Percentiles rank a stretch among this genome's conserved stretches.
Conservation (phyloP, 2,888 invertebrate species). For the Aradus depressus region DNA sequence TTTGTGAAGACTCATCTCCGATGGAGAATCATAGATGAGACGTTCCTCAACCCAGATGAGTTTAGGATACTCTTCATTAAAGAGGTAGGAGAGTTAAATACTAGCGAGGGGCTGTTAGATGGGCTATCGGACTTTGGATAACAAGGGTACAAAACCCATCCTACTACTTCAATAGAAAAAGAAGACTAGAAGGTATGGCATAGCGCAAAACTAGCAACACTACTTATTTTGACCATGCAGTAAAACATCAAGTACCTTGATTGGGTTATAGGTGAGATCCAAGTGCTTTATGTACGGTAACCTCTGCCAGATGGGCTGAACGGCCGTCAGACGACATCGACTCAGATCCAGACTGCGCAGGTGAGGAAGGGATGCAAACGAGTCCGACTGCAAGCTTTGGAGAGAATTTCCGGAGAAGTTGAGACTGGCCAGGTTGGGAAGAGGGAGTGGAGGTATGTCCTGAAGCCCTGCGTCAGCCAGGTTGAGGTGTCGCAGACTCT, state of each 20-base stretch:
- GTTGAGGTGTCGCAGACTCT: conserved; percentile 64
- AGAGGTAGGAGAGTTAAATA: too few species aligned
- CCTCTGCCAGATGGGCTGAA: conserved; percentile 63
- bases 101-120: too few species aligned
- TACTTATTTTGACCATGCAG: too few species aligned
- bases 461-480: conserved; percentile 66
- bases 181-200: too few species aligned
- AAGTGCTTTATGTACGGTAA: conserved; percentile 60
- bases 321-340: conserved; percentile 60
- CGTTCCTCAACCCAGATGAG: too few species aligned
- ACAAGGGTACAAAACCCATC: too few species aligned
- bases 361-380: conserved; percentile 45
- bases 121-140: too few species aligned
- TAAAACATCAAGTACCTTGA: conserved; percentile 46
- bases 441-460: conserved; percentile 59
- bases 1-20: too few species aligned
- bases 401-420: conserved; percentile 71
- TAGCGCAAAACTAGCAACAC: too few species aligned
- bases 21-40: too few species aligned
- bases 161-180: too few species aligned
- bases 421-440: conserved; percentile 64
- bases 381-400: conserved; percentile 53
- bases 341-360: conserved; percentile 64
- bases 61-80: too few species aligned
- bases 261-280: conserved; percentile 71